phyloP scores from a whole-genome alignment of 2,888 invertebrate species.

The Ryuthela nishihirai region DNA sequence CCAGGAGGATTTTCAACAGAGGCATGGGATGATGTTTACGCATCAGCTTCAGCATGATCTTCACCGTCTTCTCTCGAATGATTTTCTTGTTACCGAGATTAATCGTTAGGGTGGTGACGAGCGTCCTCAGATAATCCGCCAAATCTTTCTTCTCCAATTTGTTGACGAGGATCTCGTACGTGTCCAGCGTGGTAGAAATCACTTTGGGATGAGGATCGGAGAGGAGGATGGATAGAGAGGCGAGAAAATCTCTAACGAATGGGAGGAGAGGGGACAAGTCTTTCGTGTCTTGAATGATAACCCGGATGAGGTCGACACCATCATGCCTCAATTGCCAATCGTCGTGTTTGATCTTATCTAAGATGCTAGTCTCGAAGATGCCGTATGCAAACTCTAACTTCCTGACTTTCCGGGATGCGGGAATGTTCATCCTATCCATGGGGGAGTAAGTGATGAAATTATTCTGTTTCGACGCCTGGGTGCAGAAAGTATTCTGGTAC shows the following conservation, averaged over 20 bases:
- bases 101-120: conserved; percentile 53
- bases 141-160: conserved; percentile 48
- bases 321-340: conserved; percentile 59
- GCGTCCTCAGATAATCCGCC: conserved; percentile 53
- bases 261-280: conserved; percentile 55
- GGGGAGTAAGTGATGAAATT: no score
- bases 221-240: conserved; percentile 58
- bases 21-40: conserved; percentile 55
- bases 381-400: conserved; percentile 50
- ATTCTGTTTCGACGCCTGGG: no score
- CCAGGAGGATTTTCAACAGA: conserved; percentile 56
- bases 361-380: conserved; percentile 51
- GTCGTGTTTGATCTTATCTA: conserved; percentile 51
- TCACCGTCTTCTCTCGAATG: no score
- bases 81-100: conserved; percentile 55
- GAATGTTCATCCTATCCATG: not conserved
- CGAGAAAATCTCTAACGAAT: conserved; percentile 61
- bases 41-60: conserved; percentile 56
- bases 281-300: conserved; percentile 50
- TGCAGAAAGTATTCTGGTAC: conserved; percentile 18
- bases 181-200: conserved; percentile 54
- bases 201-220: conserved; percentile 61
- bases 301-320: conserved; percentile 59
- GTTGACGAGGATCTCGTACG: conserved; percentile 52
- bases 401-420: no score